These are phyloP conservation scores for Toxotes jaculatrix DNA, from an alignment of 2,113 vertebrate species.

Conservation along the genomic window DNA sequence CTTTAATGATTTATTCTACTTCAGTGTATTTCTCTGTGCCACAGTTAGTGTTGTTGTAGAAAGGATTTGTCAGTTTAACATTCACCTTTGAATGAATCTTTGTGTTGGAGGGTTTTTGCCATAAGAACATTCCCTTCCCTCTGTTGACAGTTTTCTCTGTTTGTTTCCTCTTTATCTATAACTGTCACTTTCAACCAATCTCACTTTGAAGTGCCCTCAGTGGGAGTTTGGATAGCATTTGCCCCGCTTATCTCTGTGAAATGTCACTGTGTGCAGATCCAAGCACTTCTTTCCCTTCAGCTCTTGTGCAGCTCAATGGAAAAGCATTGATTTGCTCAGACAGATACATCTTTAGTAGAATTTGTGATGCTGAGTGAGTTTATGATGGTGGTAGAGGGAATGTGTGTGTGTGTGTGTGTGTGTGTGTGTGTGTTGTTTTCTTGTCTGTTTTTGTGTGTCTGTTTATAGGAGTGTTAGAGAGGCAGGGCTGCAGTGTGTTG, in stretches of 20 bases:
- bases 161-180: slow-evolving; percentile 35
- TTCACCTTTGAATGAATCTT: too few species aligned
- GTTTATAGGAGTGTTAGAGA: slow-evolving; percentile 18
- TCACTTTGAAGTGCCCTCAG: slow-evolving; percentile 65
- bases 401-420: background rate
- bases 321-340: slow-evolving; percentile 32
- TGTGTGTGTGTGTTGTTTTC: background rate
- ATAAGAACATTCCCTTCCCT: background rate
- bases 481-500: background rate
- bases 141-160: background rate
- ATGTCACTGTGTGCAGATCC: slow-evolving; percentile 37
- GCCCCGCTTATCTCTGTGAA: slow-evolving; percentile 59
- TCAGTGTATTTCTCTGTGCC: too few species aligned
- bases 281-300: slow-evolving; percentile 11
- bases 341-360: slow-evolving; percentile 3
- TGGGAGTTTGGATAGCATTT: slow-evolving; percentile 45
- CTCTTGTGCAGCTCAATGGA: slow-evolving; percentile 14
- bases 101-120: background rate
- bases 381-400: background rate
- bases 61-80: too few species aligned
- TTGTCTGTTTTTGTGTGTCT: slow-evolving; percentile 7
- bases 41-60: too few species aligned
- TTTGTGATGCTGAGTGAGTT: background rate
- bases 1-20: too few species aligned
- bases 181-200: slow-evolving; percentile 52